Conservation (phyloP, 2,797 vertebrate species). For the Tauraco hartlaubi region DNA sequence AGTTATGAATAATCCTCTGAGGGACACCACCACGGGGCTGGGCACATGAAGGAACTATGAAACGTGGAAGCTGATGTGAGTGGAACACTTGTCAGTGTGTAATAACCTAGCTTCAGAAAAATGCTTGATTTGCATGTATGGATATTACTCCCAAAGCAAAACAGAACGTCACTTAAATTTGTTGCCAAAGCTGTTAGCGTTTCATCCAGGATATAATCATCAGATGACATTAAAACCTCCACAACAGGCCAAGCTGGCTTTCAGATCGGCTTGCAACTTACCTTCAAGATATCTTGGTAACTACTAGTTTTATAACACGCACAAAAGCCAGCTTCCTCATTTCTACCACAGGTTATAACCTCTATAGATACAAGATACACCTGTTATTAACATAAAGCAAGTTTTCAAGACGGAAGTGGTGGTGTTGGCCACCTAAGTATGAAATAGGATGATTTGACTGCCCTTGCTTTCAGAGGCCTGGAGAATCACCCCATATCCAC, state of each 20-base stretch:
- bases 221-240: background rate
- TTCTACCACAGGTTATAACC: background rate
- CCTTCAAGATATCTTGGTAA: background rate
- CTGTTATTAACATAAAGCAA: background rate
- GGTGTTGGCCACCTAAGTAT: background rate
- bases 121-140: conserved; percentile 27
- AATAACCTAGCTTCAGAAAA: conserved; percentile 39
- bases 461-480: background rate
- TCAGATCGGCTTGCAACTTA: background rate
- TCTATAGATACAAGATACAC: background rate
- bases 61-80: conserved; percentile 10
- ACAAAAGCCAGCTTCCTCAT: background rate
- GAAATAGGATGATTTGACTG: background rate
- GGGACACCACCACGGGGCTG: background rate
- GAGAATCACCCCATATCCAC: background rate
- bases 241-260: conserved; percentile 21
- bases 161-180: conserved; percentile 29
- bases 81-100: background rate
- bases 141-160: conserved; percentile 21
- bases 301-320: background rate
- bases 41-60: conserved; percentile 3
- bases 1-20: conserved; percentile 19
- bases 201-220: conserved; percentile 21
- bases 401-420: background rate
- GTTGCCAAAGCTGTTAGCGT: conserved; percentile 30